Evolutionary conservation across 2,797 vertebrate genomes (phyloP), one percentile per base, ranked within the genome.

Genomic region (Podargus strigoides): DNA sequence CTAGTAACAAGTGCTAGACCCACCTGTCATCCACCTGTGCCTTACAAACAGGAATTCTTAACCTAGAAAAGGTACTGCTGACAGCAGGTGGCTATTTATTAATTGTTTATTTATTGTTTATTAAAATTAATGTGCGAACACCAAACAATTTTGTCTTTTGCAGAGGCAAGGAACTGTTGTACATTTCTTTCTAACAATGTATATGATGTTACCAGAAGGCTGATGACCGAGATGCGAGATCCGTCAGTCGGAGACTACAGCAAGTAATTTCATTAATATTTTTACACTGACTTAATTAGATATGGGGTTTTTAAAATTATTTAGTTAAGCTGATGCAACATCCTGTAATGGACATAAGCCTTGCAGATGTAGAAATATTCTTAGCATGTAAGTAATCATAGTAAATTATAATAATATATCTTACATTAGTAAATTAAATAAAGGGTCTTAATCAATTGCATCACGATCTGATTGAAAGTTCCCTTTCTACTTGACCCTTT

Each of bases 271-370:
- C 22, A 9, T 75, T 88, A 87, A 78, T 81, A 83, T 73, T 85
- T 95, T 94, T 92, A 23, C 52, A 34, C 32, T 84, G 47, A 50
- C 55, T 79, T 95, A 75, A 93, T 96, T 94, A 84, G 56, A 68
- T 68, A 66, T 17, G 42, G 13, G 4, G 0, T 0, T 78, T 83
- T 50, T 4, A 0, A 24, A 90, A 62, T 90, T 7, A 94, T 94
- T 94, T 88, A 50, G 47, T 90, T 95, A 92, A 81, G 79, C 36
- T 88, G 76, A 88, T 93, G 87, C 75, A 96, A 93, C 60, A 92
- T 94, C 87, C 94, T 94, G 74, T 58, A 87, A 62, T 66, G 53
- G 79, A 59, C 27, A 11, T 24, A 78, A 78, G 70, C 23, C 41
- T 75, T 91, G 64, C 62, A 89, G 82, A 94, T 63, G 62, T 41